phyloP scores from a whole-genome alignment of 2,797 vertebrate genomes.

The Morelia viridis region DNA sequence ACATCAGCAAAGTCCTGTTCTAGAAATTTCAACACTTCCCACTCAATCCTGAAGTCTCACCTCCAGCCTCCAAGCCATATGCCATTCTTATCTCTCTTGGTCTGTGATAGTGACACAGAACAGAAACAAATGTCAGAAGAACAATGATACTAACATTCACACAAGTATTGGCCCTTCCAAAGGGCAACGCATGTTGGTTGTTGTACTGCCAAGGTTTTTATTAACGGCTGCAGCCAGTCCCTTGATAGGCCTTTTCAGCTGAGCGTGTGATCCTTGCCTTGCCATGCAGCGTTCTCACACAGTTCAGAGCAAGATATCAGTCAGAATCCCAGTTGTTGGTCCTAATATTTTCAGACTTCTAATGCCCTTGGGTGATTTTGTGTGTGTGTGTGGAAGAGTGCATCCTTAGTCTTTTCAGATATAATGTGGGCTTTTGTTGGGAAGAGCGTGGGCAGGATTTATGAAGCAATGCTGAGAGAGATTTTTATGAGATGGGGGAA shows the following conservation, averaged over 20 bases:
- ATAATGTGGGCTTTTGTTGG: not conserved
- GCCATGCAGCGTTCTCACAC: not conserved
- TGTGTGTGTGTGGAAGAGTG: not conserved
- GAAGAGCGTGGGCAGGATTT: not conserved
- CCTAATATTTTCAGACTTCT: not conserved
- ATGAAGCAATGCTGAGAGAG: not conserved
- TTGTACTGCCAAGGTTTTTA: slow-evolving; percentile 9
- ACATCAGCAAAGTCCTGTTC: not conserved
- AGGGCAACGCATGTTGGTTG: slow-evolving; percentile 22
- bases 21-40: slow-evolving; percentile 25
- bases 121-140: slow-evolving; percentile 32
- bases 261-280: not conserved
- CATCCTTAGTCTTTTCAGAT: not conserved
- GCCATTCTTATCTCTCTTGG: not conserved
- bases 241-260: not conserved
- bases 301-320: not conserved
- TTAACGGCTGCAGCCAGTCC: slow-evolving; percentile 15
- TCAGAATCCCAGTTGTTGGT: not conserved
- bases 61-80: not conserved
- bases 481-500: not conserved
- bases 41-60: not conserved
- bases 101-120: slow-evolving; percentile 25
- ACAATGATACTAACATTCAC: slow-evolving; percentile 33
- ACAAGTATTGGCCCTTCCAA: slow-evolving; percentile 32
- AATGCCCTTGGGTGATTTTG: not conserved